Evolutionary conservation across 2,113 vertebrate species (phyloP).

Genomic region (Apistogramma diplotaenia): DNA sequence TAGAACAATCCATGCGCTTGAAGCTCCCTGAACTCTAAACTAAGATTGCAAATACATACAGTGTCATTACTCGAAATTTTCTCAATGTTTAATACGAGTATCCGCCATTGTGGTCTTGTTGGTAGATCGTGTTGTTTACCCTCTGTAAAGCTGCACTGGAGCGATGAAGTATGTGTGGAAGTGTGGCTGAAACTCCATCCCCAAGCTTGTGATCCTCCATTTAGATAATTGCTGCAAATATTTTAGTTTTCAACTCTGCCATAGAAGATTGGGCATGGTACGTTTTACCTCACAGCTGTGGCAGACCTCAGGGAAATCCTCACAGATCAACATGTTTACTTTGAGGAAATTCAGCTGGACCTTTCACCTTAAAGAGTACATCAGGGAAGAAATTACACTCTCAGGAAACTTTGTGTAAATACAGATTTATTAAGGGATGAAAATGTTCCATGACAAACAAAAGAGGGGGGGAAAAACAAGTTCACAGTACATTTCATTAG

Average conservation of each 20-base stretch:
- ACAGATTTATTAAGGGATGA: slow-evolving; percentile 75
- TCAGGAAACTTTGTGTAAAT: slow-evolving; percentile 57
- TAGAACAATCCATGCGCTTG: no score
- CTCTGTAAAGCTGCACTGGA: neutral
- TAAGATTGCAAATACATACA: neutral
- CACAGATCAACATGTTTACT: slow-evolving; percentile 33
- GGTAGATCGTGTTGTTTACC: neutral
- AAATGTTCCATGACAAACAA: slow-evolving; percentile 68
- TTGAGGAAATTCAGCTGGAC: slow-evolving; percentile 16
- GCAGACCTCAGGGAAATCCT: slow-evolving; percentile 36
- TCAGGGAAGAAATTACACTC: slow-evolving; percentile 28
- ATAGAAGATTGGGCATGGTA: slow-evolving; percentile 9
- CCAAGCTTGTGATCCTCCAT: slow-evolving; percentile 20
- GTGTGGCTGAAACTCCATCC: slow-evolving; percentile 22
- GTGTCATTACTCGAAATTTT: neutral
- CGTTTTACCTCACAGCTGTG: slow-evolving; percentile 31
- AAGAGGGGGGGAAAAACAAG: slow-evolving; percentile 46
- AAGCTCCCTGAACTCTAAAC: neutral
- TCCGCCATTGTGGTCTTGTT: neutral
- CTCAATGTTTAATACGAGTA: neutral
- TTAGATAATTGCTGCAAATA: slow-evolving; percentile 55
- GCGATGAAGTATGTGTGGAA: neutral
- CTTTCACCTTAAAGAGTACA: slow-evolving; percentile 29
- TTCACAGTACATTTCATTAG: slow-evolving; percentile 71
- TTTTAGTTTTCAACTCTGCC: slow-evolving; percentile 35